Base-by-base conservation (phyloP, 2,797 vertebrate genomes). In the Hozukius guyotensis region DNA sequence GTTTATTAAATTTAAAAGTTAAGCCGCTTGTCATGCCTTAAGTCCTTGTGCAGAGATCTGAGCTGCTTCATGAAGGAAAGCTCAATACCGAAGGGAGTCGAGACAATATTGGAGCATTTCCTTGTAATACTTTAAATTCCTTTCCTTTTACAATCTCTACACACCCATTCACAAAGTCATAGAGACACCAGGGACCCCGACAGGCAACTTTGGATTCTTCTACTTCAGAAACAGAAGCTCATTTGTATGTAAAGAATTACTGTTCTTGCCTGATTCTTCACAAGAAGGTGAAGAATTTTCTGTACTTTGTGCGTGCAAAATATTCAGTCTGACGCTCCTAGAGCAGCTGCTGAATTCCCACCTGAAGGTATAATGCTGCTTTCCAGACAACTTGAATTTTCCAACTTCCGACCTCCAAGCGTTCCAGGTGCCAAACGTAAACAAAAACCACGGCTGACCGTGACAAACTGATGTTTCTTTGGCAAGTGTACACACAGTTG, bases 1-100 rank as follows among this genome's bases (percentile, higher is more conserved):
- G 66, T 78, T 85, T 76, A 78, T 85, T 83, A 74, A 34, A 80
- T 80, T 77, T 64, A 27, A 82, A 63, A 79, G 65, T 77, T 84
- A 84, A 88, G 82, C 75, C 0, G 52, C 80, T 87, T 82, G 77
- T 80, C 76, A 49, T 13, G 72, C 63, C 49, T 79, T 68, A 60
- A 74, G 77, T 87, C 65, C 65, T 70, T 3, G 1, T 12, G 6
- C 52, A 25, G 68, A 56, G 72, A 84, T 80, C 73, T 52, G 67
- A 83, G 65, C 52, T 52, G 60, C n/a, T 64, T 60, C n/a, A 18
- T 42, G 32, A 53, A 56, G 9, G 32, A 72, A 60, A 18, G 61
- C 38, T n/a, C 31, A 56, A 8, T 3, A 71, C 12, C n/a, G 6
- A 70, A 36, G 36, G 72, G 5, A 49, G 8, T 13, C 27, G n/a